Evolutionary conservation across 2,797 vertebrate genomes (phyloP).

Genomic region (Pangasius larnaudii): DNA sequence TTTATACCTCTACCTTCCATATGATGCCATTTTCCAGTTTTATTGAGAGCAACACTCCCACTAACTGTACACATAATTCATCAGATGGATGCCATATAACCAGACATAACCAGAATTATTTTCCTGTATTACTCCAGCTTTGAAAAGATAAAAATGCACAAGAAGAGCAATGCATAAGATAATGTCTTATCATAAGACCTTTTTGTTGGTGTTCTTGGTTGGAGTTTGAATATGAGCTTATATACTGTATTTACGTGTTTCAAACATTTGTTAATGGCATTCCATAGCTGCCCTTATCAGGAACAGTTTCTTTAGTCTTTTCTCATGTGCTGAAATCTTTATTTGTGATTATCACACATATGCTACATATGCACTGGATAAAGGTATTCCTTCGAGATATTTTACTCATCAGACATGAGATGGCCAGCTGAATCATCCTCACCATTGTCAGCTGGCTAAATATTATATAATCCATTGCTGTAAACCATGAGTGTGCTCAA

Average conservation of each 20-base stretch:
- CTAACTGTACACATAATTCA: not conserved
- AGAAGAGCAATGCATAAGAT: not conserved
- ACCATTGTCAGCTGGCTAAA: conserved; percentile 45
- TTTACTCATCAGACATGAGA: conserved; percentile 32
- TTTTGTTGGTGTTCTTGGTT: not conserved
- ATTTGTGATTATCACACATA: not conserved
- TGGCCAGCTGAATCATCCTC: conserved; percentile 36
- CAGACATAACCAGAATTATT: not conserved
- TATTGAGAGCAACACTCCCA: not conserved
- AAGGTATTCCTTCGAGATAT: not conserved
- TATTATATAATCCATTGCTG: not conserved
- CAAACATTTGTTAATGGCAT: not conserved
- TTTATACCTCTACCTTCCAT: not conserved
- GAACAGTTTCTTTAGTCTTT: not conserved
- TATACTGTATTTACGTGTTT: not conserved
- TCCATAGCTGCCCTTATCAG: not conserved
- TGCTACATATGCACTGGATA: not conserved
- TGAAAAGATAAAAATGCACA: not conserved
- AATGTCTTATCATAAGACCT: not conserved
- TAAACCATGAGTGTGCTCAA: conserved; percentile 18
- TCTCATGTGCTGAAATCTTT: not conserved
- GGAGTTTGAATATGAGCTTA: not conserved
- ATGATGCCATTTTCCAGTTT: not conserved
- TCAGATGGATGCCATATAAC: not conserved
- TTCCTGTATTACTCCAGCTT: not conserved